Evolutionary conservation across 2,113 vertebrate species (phyloP).

Genomic region (Spea bombifrons): DNA sequence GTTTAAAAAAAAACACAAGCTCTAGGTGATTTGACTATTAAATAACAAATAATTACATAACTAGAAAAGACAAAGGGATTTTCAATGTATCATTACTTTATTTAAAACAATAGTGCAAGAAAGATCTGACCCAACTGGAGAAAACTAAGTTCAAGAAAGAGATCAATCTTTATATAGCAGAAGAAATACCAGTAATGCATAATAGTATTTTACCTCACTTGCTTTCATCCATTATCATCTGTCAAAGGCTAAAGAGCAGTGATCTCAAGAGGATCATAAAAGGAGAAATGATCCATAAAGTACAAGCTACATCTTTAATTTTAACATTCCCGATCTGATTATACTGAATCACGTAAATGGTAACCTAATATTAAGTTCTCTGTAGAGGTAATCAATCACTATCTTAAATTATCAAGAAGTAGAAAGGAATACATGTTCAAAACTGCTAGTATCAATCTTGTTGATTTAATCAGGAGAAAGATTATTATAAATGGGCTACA

Average conservation of each 20-base stretch:
- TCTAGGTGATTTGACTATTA: too few species aligned
- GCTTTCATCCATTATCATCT: constrained; percentile 11
- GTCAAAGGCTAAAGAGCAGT: constrained; percentile 34
- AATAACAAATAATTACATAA: too few species aligned
- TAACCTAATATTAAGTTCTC: not conserved
- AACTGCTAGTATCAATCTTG: constrained; percentile 28
- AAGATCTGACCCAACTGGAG: too few species aligned
- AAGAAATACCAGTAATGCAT: constrained; percentile 11
- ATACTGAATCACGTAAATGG: constrained; percentile 24
- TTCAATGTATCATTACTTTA: too few species aligned
- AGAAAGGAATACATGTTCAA: constrained; percentile 19
- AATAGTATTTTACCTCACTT: constrained; percentile 12
- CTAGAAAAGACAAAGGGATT: too few species aligned
- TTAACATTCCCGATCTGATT: constrained; percentile 33
- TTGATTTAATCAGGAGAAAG: constrained; percentile 44
- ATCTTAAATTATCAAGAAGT: constrained; percentile 34
- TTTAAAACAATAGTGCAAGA: too few species aligned
- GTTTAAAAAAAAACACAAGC: too few species aligned
- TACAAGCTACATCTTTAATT: constrained; percentile 12
- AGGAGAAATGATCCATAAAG: constrained; percentile 32
- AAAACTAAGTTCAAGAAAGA: too few species aligned
- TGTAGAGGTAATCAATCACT: constrained; percentile 31
- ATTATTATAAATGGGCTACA: constrained; percentile 34
- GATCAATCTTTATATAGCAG: not conserved
- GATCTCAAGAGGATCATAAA: constrained; percentile 40